phyloP scores from a whole-genome alignment of 2,797 vertebrate genomes.

The Luscinia megarhynchos region DNA sequence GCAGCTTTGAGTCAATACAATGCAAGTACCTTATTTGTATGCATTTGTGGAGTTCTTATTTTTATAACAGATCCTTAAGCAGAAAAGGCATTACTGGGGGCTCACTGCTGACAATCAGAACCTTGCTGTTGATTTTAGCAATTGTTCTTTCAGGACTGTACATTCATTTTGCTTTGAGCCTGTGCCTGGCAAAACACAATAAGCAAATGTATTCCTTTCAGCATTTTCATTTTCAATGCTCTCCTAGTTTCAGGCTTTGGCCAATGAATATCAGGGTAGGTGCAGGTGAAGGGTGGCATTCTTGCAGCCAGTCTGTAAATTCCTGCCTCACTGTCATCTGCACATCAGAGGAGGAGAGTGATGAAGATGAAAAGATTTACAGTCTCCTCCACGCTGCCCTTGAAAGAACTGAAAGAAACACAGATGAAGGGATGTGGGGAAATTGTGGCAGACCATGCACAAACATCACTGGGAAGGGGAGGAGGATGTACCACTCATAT shows the following conservation, averaged over 20 bases:
- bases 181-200: background rate
- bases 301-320: background rate
- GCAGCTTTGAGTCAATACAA: slow-evolving; percentile 3
- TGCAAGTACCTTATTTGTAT: slow-evolving; percentile 5
- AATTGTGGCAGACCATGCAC: background rate
- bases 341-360: background rate
- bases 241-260: background rate
- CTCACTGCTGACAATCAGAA: background rate
- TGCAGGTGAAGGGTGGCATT: background rate
- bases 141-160: background rate
- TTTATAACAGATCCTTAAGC: background rate
- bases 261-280: background rate
- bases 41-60: background rate
- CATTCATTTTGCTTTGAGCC: background rate
- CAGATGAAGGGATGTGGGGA: background rate
- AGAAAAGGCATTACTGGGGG: background rate
- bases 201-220: background rate
- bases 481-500: accelerated
- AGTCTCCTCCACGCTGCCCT: background rate
- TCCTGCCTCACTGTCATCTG: background rate
- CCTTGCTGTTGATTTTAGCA: background rate
- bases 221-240: background rate
- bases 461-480: background rate
- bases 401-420: background rate
- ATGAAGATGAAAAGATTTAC: background rate